Base-by-base conservation (phyloP, 2,113 vertebrate genomes). In the Cervus canadensis region DNA sequence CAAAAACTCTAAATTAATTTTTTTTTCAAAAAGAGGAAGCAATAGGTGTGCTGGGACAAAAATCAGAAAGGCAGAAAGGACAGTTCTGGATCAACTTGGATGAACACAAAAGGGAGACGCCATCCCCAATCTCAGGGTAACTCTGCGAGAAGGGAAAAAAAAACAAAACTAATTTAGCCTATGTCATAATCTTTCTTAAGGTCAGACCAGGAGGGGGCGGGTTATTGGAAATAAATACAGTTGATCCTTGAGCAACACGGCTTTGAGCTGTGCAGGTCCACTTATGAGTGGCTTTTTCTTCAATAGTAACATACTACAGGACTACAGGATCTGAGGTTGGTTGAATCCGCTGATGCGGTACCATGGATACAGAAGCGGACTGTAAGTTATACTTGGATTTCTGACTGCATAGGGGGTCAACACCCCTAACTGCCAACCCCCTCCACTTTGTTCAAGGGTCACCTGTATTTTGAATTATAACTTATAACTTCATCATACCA, bases 401-500 rank as follows among this genome's bases (percentile, higher is more conserved):
- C 14, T 83, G 50, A 83, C n/a, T 26, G n/a, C 12, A 5, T 1
- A 26, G 52, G 52, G 52, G n/a, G n/a, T 36, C 4, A 15, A n/a
- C 4, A 16, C 12, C 21, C 81, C 13, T 52, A 82, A 36, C n/a
- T 14, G 52, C 33, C 21, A 56, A 25, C 33, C 33, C 52, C 13
- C 21, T 15, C 21, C 81, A 56, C 21, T 7, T 16, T 56, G 52
- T 56, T 84, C 52, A 84, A 84, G 52, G n/a, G 7, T 84, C 52
- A 56, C 4, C 52, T 40, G 0, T 81, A 87, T 26, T 19, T 36
- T 96, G 16, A 94, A 89, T 83, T 95, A 95, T 16, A 95, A 84
- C 76, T 93, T 76, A 94, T 89, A 78, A 92, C 12, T 89, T 95
- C 43, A 89, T n/a, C 71, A 96, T 50, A 89, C 30, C 59, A 83